Conservation (phyloP, 2,888 invertebrate species). For the Tromatobia lineatoria region DNA sequence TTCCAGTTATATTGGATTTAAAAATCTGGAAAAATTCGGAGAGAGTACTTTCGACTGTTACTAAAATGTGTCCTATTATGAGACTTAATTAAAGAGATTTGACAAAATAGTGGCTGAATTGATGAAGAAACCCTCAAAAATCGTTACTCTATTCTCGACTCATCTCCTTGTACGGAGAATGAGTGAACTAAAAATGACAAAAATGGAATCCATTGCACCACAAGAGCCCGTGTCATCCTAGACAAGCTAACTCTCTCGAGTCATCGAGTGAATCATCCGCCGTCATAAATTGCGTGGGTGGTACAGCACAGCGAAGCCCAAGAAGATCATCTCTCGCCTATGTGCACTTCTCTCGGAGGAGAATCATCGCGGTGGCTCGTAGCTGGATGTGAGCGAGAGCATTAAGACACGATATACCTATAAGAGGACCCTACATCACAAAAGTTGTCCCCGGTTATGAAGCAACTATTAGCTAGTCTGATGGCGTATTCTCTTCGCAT, state of each 20-base stretch:
- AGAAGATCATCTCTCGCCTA: slow-evolving; percentile 47
- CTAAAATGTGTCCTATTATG: too few relatives aligned
- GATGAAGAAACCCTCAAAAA: too few relatives aligned
- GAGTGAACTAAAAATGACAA: neutral
- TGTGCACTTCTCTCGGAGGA: slow-evolving; percentile 24
- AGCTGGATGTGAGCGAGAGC: slow-evolving; percentile 31
- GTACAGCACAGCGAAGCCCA: slow-evolving; percentile 38
- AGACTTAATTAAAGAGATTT: too few relatives aligned
- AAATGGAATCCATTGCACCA: slow-evolving; percentile 32
- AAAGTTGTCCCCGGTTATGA: slow-evolving; percentile 79
- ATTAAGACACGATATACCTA: slow-evolving; percentile 52
- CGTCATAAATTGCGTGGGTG: slow-evolving; percentile 62
- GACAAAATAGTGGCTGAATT: too few relatives aligned
- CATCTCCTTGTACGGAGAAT: neutral
- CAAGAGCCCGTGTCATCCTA: slow-evolving; percentile 29
- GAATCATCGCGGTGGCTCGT: slow-evolving; percentile 51
- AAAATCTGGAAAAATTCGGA: too few relatives aligned
- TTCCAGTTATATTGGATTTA: too few relatives aligned
- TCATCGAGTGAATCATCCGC: slow-evolving; percentile 71
- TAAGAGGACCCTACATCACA: slow-evolving; percentile 63
- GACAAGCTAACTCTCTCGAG: slow-evolving; percentile 49
- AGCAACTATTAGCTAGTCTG: slow-evolving; percentile 81
- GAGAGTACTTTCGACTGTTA: too few relatives aligned
- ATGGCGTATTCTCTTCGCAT: slow-evolving; percentile 80
- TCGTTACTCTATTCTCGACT: neutral